A percentile compares a stretch with the other conserved stretches of the same genome.
Evolutionary conservation across 2,113 vertebrate species (phyloP).

Genomic region (Ariopsis seemanni): DNA sequence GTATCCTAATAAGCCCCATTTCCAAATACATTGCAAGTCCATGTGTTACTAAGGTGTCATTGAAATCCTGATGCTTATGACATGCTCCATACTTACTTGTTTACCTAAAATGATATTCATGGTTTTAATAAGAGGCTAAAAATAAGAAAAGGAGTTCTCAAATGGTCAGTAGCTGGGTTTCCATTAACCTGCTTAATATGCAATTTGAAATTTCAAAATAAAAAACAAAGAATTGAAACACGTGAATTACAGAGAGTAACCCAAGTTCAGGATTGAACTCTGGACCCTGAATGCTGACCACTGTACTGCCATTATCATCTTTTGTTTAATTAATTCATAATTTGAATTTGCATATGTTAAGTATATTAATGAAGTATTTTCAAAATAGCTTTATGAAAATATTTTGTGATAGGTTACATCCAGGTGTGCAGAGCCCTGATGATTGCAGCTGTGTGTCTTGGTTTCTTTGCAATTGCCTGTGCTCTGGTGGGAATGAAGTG

Average conservation of each 20-base stretch:
- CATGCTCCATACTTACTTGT: background rate
- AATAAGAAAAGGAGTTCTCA: background rate
- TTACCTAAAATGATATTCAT: background rate
- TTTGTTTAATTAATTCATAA: background rate
- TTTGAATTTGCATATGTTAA: background rate
- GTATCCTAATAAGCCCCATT: background rate
- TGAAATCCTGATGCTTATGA: background rate
- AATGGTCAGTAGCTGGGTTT: background rate
- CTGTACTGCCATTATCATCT: background rate
- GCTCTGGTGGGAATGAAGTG: constrained; percentile 96
- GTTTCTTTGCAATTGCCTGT: constrained; percentile 85
- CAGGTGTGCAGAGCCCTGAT: constrained; percentile 94
- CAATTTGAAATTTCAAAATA: no score
- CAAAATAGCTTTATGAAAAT: background rate
- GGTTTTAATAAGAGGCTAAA: background rate
- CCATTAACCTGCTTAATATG: no score
- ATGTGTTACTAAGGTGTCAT: background rate
- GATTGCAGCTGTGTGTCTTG: constrained; percentile 88
- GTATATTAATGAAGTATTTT: background rate
- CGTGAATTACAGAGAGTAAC: background rate
- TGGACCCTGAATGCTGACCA: background rate
- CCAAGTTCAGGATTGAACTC: background rate
- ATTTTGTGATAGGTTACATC: constrained; percentile 81
- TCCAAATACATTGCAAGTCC: background rate
- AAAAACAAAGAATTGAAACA: background rate